Conservation (phyloP, 2,888 invertebrate species). For the Yponomeuta sedellus region DNA sequence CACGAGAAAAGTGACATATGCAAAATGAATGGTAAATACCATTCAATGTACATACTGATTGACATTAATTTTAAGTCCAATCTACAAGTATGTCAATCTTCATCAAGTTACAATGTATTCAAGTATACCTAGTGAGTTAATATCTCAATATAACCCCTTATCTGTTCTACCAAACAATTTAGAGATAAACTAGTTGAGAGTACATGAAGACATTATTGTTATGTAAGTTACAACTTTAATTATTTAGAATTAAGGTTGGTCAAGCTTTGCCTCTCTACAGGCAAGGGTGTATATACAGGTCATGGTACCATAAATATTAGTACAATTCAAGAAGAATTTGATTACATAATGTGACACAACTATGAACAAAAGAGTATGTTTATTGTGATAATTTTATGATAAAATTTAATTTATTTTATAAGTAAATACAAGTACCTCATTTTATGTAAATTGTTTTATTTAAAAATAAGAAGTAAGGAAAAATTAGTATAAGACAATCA, state of each 20-base stretch:
- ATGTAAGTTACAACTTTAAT: background rate
- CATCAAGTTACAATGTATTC: too few relatives aligned
- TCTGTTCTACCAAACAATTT: background rate
- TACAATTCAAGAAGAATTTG: background rate
- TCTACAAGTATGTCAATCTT: too few relatives aligned
- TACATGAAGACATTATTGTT: background rate
- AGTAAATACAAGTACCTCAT: slow-evolving; percentile 22
- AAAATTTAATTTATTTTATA: slow-evolving; percentile 31
- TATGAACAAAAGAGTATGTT: slow-evolving; percentile 15
- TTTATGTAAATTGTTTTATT: slow-evolving; percentile 20
- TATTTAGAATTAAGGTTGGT: background rate
- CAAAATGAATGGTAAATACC: too few relatives aligned
- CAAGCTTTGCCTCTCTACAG: too few relatives aligned
- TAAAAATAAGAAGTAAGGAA: slow-evolving; percentile 14
- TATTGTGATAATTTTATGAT: slow-evolving; percentile 22
- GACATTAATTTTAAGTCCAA: too few relatives aligned
- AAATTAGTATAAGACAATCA: slow-evolving; percentile 11
- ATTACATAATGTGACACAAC: background rate
- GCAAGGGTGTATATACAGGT: too few relatives aligned
- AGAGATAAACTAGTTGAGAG: background rate
- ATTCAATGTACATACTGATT: too few relatives aligned
- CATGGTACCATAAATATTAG: background rate
- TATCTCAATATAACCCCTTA: background rate
- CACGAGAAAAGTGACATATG: too few relatives aligned
- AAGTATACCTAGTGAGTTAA: background rate